Percentiles rank a stretch among this genome's conserved stretches.
Conservation (phyloP, 2,888 invertebrate species). For the Sphaeridia pumilis region DNA sequence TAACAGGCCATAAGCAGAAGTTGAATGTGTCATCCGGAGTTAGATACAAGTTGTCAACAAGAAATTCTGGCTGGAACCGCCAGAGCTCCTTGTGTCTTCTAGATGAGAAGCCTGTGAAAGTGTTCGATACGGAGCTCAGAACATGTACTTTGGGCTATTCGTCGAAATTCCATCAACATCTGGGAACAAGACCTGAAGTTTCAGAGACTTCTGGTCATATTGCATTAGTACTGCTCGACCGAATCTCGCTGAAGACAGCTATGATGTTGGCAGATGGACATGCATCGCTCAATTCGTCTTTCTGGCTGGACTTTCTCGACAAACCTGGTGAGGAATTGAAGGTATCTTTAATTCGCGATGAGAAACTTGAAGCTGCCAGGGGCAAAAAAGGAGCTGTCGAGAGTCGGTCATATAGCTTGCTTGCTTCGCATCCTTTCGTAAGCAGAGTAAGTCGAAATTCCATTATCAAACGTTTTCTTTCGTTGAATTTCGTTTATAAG, state of each 20-base stretch:
- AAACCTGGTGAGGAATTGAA: slow-evolving; percentile 8
- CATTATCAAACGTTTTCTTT: background rate
- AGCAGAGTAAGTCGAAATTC: slow-evolving; percentile 1
- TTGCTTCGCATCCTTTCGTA: slow-evolving; percentile 10
- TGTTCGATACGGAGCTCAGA: background rate
- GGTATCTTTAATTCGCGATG: background rate
- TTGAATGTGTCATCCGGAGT: background rate
- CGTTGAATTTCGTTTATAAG: background rate
- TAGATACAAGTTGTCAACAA: background rate
- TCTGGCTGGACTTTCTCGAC: slow-evolving; percentile 11
- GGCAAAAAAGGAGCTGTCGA: background rate
- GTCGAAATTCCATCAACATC: too few relatives aligned
- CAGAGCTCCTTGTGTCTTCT: background rate
- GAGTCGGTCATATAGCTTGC: background rate
- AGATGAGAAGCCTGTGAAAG: background rate
- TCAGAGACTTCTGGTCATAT: background rate
- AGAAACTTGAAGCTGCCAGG: background rate
- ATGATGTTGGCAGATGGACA: background rate
- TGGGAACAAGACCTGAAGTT: background rate
- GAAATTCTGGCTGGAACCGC: background rate
- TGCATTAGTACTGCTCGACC: slow-evolving; percentile 5
- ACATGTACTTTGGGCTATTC: background rate
- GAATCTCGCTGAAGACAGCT: slow-evolving; percentile 1
- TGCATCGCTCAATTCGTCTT: slow-evolving; percentile 5
- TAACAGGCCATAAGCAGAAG: background rate